phyloP scores from a whole-genome alignment of 2,797 vertebrate species.

The Pampus argenteus region DNA sequence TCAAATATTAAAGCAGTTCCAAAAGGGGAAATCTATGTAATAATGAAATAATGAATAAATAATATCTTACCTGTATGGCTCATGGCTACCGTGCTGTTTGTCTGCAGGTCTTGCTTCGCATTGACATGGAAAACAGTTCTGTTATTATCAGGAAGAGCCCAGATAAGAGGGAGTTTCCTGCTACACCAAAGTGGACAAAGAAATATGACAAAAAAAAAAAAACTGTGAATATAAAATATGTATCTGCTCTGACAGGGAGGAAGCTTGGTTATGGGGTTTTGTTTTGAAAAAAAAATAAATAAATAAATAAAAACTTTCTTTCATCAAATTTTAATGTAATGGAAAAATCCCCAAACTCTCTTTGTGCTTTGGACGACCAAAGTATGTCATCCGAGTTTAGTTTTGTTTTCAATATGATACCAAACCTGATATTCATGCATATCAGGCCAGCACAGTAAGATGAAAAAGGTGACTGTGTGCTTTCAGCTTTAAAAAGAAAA shows the following conservation, averaged over 20 bases:
- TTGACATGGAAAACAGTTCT: constrained; percentile 47
- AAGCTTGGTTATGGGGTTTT: background rate
- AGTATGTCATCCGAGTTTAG: background rate
- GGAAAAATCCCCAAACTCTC: background rate
- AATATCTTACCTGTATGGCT: constrained; percentile 74
- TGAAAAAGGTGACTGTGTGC: background rate
- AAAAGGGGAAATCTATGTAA: background rate
- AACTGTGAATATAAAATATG: background rate
- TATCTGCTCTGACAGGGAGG: constrained; percentile 12
- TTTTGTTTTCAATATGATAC: constrained; percentile 1
- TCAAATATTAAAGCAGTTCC: constrained; percentile 8
- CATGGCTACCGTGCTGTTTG: constrained; percentile 68
- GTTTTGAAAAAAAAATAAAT: background rate
- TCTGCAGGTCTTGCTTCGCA: constrained; percentile 42
- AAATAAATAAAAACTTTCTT: background rate
- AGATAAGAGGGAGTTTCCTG: constrained; percentile 76
- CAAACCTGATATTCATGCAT: background rate
- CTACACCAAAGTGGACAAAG: constrained; percentile 39
- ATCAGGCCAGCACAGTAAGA: background rate
- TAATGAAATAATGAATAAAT: constrained; percentile 21
- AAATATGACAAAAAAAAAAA: constrained; percentile 2
- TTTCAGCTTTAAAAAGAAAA: background rate
- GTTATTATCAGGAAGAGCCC: constrained; percentile 54
- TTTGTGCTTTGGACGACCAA: constrained; percentile 1
- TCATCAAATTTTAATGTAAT: background rate